These are phyloP conservation scores for Drosophila basisetae DNA, from an alignment of 2,888 invertebrate species.

Conservation along the genomic window DNA sequence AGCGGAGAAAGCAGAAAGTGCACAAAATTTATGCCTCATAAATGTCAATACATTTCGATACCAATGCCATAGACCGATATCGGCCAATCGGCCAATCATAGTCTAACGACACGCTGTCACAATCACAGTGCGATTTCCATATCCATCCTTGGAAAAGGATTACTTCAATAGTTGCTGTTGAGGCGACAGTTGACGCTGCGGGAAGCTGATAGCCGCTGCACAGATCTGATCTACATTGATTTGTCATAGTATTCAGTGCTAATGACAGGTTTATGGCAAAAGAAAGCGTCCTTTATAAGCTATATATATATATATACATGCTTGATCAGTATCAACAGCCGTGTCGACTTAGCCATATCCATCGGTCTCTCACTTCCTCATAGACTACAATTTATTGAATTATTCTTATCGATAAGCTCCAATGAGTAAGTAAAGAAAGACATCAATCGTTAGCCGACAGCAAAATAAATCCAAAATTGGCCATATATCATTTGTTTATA, in stretches of 20 bases:
- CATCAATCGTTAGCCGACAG: too few species aligned
- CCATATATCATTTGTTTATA: not conserved
- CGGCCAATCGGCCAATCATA: slow-evolving; percentile 9
- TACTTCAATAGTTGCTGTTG: slow-evolving; percentile 10
- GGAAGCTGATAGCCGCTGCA: not conserved
- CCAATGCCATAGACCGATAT: slow-evolving; percentile 1
- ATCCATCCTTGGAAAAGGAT: slow-evolving; percentile 18
- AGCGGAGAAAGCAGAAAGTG: slow-evolving; percentile 59
- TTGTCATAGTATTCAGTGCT: slow-evolving; percentile 12
- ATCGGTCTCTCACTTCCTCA: not conserved
- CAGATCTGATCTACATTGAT: slow-evolving; percentile 6
- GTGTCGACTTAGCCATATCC: not conserved
- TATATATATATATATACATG: not conserved
- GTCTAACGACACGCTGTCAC: slow-evolving; percentile 20
- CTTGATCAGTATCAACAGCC: not conserved
- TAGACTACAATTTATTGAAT: not conserved
- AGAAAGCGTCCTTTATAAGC: not conserved
- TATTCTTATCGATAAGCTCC: not conserved
- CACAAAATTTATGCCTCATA: slow-evolving; percentile 73
- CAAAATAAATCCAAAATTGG: not conserved
- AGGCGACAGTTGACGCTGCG: slow-evolving; percentile 28
- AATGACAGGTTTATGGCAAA: not conserved
- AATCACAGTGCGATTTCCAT: slow-evolving; percentile 48
- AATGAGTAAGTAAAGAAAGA: too few species aligned
- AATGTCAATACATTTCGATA: slow-evolving; percentile 63